Evolutionary conservation across 2,888 invertebrate genomes (phyloP), one percentile per base, ranked within the genome.

Genomic region (Odontocerum albicorne): DNA sequence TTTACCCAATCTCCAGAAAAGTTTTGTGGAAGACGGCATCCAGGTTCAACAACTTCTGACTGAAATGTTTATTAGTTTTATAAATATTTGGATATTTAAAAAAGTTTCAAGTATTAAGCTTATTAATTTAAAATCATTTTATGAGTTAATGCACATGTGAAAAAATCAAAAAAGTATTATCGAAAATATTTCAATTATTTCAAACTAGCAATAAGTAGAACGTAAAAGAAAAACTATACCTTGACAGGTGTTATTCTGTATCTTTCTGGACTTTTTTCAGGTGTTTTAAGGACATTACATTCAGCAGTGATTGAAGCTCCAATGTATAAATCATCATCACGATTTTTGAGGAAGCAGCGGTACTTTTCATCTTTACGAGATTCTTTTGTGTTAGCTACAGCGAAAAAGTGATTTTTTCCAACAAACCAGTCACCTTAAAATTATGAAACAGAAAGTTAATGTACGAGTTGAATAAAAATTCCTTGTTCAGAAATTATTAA

Each of bases 1-100:
- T 97, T 97, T 46, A 96, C 92, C 97, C 97, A 98, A 16, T 90
- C 85, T 0, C 98, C 96, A 0, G 89, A 85, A 72, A 95, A 95
- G 70, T 97, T 96, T 69, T 93, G 90, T 0, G 97, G 96, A 55
- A 98, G 72, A 38, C 92, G 85, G 67, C 97, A 98, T 0, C 93
- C 91, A 2, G 97, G 90, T 62, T 89, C 88, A 0, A 96, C 93
- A 4, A 90, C 85, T 74, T 95, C 94, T 0, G 92, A 82, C 79
- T 95, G 69, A 59, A 57, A 68, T 39, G 21, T 52, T 7, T n/a
- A n/a, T n/a, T n/a, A n/a, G n/a, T n/a, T n/a, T n/a, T n/a, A n/a
- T n/a, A n/a, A n/a, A n/a, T n/a, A n/a, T n/a, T n/a, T n/a, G n/a
- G n/a, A n/a, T n/a, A n/a, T n/a, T n/a, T n/a, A n/a, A n/a, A n/a